Evolutionary conservation across 53 echinoderm and acorn worm genomes (phyloP).

Genomic region (Arbacia lixula): DNA sequence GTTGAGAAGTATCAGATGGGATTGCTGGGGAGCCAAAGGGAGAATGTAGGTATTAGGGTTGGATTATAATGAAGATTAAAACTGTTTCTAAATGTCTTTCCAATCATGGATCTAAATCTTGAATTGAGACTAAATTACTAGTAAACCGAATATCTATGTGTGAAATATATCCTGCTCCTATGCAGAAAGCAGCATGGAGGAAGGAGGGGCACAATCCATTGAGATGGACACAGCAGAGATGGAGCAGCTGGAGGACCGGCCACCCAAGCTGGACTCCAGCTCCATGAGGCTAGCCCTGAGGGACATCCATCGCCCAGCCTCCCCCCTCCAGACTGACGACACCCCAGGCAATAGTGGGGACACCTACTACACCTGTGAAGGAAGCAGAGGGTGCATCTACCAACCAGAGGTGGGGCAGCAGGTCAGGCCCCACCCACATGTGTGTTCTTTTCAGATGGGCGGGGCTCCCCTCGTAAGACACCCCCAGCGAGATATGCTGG

Average conservation of each 20-base stretch:
- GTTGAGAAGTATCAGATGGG: too few relatives aligned
- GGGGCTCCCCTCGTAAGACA: background rate
- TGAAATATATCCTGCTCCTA: too few relatives aligned
- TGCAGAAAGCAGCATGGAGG: slow-evolving; percentile 7
- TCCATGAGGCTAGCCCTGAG: slow-evolving; percentile 63
- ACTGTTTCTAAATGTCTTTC: too few relatives aligned
- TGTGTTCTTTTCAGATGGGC: background rate
- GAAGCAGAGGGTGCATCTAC: background rate
- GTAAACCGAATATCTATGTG: too few relatives aligned
- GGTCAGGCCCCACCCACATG: background rate
- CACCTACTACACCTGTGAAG: background rate
- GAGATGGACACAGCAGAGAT: slow-evolving; percentile 35
- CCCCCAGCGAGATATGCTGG: slow-evolving; percentile 8
- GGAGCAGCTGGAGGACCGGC: slow-evolving; percentile 26
- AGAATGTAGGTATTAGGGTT: too few relatives aligned
- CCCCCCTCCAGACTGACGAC: slow-evolving; percentile 8
- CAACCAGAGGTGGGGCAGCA: background rate
- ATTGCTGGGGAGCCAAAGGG: too few relatives aligned
- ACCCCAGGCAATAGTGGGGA: slow-evolving; percentile 23
- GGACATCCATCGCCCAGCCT: slow-evolving; percentile 67
- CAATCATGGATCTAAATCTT: too few relatives aligned
- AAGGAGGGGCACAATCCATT: background rate
- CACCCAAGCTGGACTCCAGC: slow-evolving; percentile 38
- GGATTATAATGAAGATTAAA: too few relatives aligned
- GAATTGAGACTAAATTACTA: too few relatives aligned